Percentiles rank a stretch among this genome's conserved stretches.
Evolutionary conservation across 2,888 invertebrate genomes (phyloP).

Genomic region (Cerastis rubricosa): DNA sequence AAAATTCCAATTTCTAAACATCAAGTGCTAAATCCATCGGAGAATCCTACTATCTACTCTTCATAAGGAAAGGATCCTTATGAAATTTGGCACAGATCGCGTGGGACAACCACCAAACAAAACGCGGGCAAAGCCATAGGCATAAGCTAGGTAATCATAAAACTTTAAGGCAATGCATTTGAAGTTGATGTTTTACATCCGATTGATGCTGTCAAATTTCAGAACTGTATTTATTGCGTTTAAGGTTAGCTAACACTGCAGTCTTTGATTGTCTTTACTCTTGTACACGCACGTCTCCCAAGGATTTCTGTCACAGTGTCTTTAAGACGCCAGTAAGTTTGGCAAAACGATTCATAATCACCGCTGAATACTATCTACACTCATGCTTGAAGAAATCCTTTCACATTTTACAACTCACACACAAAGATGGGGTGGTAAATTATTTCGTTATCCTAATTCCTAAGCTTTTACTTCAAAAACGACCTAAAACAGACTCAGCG

Average conservation of each 20-base stretch:
- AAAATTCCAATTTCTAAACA: too few relatives aligned
- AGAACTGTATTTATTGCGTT: neutral
- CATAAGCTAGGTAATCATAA: too few relatives aligned
- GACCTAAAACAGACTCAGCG: neutral
- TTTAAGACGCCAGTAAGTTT: neutral
- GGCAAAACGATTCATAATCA: neutral
- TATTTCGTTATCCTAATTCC: neutral
- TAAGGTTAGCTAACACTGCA: neutral
- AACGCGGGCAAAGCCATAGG: too few relatives aligned
- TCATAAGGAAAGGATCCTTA: too few relatives aligned
- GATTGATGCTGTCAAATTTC: neutral
- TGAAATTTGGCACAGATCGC: too few relatives aligned
- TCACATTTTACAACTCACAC: neutral
- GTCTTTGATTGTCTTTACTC: neutral
- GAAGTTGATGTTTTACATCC: neutral
- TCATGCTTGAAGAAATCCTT: neutral
- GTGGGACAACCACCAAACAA: too few relatives aligned
- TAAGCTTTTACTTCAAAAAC: neutral
- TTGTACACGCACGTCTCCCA: neutral
- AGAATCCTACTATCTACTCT: too few relatives aligned
- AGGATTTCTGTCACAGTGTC: neutral
- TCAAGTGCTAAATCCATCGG: too few relatives aligned
- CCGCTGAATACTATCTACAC: neutral
- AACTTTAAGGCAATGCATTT: neutral
- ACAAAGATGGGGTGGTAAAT: neutral